phyloP scores from a whole-genome alignment of 2,888 invertebrate genomes.

The Mythimna impura region DNA sequence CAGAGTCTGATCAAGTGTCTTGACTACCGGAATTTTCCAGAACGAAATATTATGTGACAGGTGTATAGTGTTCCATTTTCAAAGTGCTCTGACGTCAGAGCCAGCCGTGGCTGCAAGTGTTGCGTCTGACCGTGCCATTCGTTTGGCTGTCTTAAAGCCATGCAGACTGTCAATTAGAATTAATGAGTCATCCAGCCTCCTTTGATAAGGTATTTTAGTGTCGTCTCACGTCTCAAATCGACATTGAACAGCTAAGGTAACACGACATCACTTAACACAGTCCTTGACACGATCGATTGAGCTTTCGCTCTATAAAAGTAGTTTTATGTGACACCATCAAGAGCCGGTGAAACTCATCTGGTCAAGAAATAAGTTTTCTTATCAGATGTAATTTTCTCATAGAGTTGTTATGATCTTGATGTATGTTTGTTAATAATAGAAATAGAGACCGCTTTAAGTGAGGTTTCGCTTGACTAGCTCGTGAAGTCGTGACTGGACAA shows the following conservation, averaged over 20 bases:
- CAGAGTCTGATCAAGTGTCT: constrained; percentile 38
- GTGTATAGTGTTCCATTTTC: constrained; percentile 59
- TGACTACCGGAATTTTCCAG: constrained; percentile 71
- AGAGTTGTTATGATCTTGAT: constrained; percentile 4
- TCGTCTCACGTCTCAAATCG: constrained; percentile 7
- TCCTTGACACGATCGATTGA: constrained; percentile 47
- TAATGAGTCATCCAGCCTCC: constrained; percentile 4
- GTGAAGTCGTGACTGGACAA: constrained; percentile 27
- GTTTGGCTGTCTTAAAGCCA: background rate
- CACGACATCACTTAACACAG: constrained; percentile 39
- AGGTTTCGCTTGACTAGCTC: constrained; percentile 8
- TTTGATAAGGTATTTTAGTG: constrained; percentile 18
- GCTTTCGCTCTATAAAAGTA: constrained; percentile 8
- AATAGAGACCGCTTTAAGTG: background rate
- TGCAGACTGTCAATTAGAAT: constrained; percentile 28
- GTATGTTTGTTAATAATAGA: constrained; percentile 13
- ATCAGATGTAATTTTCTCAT: constrained; percentile 20
- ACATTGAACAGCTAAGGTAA: constrained; percentile 43
- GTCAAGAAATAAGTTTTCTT: background rate
- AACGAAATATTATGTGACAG: constrained; percentile 51
- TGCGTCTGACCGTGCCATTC: constrained; percentile 7
- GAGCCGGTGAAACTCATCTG: constrained; percentile 3
- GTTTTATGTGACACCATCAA: constrained; percentile 2
- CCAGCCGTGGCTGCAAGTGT: constrained; percentile 7
- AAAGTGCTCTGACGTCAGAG: constrained; percentile 39